phyloP scores from a whole-genome alignment of 2,888 invertebrate species.

The Pseudanteris insignis region DNA sequence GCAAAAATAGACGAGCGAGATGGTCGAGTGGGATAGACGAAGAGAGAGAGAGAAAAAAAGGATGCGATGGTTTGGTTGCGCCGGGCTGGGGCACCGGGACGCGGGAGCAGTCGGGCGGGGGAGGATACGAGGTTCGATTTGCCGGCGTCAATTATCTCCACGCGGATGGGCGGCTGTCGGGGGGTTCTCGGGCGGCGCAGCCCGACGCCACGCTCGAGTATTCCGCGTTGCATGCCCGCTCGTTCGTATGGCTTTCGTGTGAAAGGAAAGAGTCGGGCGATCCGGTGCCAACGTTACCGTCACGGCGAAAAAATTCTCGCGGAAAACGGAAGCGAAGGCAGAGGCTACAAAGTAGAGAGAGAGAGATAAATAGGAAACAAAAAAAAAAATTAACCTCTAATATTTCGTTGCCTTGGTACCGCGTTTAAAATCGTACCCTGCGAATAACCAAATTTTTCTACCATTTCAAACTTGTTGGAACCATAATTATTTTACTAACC shows the following conservation, averaged over 20 bases:
- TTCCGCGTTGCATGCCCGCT: constrained; percentile 46
- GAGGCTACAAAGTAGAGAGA: no score
- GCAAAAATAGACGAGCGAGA: constrained; percentile 16
- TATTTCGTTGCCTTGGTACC: no score
- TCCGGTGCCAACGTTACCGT: constrained; percentile 21
- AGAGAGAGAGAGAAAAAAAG: no score
- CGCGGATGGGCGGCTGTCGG: constrained; percentile 29
- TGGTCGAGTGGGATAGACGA: neutral
- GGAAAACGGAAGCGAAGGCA: no score
- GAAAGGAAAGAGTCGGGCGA: constrained; percentile 47
- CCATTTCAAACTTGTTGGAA: no score
- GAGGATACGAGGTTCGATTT: constrained; percentile 48
- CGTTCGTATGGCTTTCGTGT: constrained; percentile 47
- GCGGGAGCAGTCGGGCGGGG: no score
- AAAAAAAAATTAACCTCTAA: neutral
- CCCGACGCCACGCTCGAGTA: constrained; percentile 41
- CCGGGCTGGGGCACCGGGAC: no score
- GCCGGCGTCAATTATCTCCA: constrained; percentile 47
- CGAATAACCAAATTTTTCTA: no score
- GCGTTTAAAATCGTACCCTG: no score
- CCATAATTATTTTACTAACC: no score
- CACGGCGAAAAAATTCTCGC: constrained; percentile 12
- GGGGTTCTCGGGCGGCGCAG: constrained; percentile 26
- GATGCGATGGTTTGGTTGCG: no score
- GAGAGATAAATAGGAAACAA: neutral